These are phyloP conservation scores for Plumapathes pennacea DNA, from an alignment of 92 coral and sea anemone species.

Conservation along the genomic window DNA sequence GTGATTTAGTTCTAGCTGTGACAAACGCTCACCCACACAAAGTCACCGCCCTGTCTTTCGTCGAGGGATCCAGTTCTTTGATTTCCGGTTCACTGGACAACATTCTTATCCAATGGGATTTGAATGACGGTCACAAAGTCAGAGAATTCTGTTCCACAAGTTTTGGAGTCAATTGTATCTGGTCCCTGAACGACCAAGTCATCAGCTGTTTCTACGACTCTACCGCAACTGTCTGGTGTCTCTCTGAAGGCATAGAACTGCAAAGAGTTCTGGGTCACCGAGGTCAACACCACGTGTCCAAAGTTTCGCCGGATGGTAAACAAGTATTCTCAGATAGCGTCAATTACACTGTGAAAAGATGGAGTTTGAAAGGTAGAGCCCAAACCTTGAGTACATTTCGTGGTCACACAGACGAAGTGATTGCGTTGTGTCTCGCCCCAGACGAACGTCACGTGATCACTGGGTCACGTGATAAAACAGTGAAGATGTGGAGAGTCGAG, in stretches of 20 bases:
- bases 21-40: too few species aligned
- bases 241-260: slow-evolving; percentile 9
- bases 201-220: slow-evolving; percentile 40
- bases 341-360: slow-evolving; percentile 28
- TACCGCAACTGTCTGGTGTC: slow-evolving; percentile 35
- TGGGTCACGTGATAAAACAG: slow-evolving; percentile 54
- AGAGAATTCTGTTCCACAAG: slow-evolving; percentile 20
- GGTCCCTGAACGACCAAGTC: slow-evolving; percentile 10
- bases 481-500: slow-evolving; percentile 23
- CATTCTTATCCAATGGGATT: slow-evolving; percentile 17
- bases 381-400: not conserved
- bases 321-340: slow-evolving; percentile 41
- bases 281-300: slow-evolving; percentile 49
- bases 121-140: not conserved
- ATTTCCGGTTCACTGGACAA: slow-evolving; percentile 51
- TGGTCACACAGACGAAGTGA: slow-evolving; percentile 27
- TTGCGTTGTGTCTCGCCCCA: slow-evolving; percentile 13
- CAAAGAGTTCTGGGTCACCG: slow-evolving; percentile 23
- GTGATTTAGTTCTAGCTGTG: too few species aligned
- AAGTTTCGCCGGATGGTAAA: slow-evolving; percentile 7
- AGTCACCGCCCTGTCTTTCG: slow-evolving; percentile 34
- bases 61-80: slow-evolving; percentile 19
- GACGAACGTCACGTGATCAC: slow-evolving; percentile 21
- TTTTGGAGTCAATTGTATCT: slow-evolving; percentile 35
- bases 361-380: not conserved